Base-by-base conservation (phyloP, 2,797 vertebrate genomes). In the Argyrosomus regius region DNA sequence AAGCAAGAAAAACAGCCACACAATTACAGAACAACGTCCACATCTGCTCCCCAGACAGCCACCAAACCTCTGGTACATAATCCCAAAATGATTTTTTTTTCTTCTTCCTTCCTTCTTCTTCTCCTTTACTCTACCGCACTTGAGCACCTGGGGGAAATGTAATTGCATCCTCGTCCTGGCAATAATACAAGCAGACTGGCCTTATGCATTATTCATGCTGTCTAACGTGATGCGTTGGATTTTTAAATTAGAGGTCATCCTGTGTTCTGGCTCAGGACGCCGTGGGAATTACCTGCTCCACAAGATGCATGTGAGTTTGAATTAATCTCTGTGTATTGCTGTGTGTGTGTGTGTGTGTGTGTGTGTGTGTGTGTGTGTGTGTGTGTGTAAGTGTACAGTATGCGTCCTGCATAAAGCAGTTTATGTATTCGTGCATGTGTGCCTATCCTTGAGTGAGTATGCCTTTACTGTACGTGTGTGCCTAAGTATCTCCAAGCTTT, bases 161-260 rank as follows among this genome's bases (percentile, higher is more conserved):
- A 93, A 94, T 92, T 90, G 90, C 88, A 80, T 91, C 86, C 75
- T 90, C 88, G 83, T 92, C 81, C 72, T 74, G 84, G 88, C 82
- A 88, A 88, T 89, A 93, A 92, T 72, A 90, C 86, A 89, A 88
- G 91, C 86, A 71, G 86, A 87, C 81, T 20, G 75, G 73, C 73
- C 80, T 87, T 80, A 89, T 95, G 88, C 73, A 93, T 95, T 89
- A 95, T 94, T 94, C 90, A 94, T 81, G 75, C 46, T 26, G 75
- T 83, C 84, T 82, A 81, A 83, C 86, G 63, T 71, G 82, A 84
- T 20, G 68, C 58, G 57, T 78, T 89, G 82, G 88, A 86, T 88
- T 93, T 93, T 91, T 88, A 93, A 89, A 94, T 94, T 87, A 91
- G 93, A 94, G 93, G 93, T 94, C 93, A 89, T 90, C 72, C 18